phyloP scores from a whole-genome alignment of 1,140 invertebrate species.

The Drosophila micromelanica region DNA sequence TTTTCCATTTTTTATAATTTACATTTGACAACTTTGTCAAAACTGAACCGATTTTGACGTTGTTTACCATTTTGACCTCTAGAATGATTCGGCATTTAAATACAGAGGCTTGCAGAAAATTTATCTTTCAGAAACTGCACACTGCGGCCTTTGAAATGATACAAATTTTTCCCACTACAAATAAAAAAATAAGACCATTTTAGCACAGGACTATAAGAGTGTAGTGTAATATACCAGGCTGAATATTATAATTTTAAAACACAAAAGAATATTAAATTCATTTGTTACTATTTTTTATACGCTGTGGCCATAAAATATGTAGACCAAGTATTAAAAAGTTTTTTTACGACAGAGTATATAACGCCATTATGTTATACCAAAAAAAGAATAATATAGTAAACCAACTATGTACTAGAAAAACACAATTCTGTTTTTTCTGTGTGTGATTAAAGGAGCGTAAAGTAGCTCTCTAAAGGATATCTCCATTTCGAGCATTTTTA shows the following conservation, averaged over 20 bases:
- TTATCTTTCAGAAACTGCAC: background rate
- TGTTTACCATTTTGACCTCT: no score
- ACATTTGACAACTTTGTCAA: no score
- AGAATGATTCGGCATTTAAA: background rate
- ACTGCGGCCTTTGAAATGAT: background rate
- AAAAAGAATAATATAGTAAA: no score
- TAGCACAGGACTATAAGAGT: background rate
- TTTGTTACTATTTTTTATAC: constrained; percentile 10
- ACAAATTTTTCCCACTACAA: background rate
- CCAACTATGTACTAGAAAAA: no score
- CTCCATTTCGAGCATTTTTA: background rate
- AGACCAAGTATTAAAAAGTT: background rate
- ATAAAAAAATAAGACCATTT: background rate
- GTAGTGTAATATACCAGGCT: background rate
- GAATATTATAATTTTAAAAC: constrained; percentile 7
- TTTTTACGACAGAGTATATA: no score
- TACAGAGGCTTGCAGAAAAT: background rate
- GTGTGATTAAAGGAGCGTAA: no score
- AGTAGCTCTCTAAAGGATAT: background rate
- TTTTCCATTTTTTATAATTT: no score
- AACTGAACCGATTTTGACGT: no score
- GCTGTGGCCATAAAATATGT: background rate
- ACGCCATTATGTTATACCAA: no score
- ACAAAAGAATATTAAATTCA: constrained; percentile 4
- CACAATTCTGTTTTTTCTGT: no score